Conservation (phyloP, 2,797 vertebrate species). For the Trachurus trachurus region DNA sequence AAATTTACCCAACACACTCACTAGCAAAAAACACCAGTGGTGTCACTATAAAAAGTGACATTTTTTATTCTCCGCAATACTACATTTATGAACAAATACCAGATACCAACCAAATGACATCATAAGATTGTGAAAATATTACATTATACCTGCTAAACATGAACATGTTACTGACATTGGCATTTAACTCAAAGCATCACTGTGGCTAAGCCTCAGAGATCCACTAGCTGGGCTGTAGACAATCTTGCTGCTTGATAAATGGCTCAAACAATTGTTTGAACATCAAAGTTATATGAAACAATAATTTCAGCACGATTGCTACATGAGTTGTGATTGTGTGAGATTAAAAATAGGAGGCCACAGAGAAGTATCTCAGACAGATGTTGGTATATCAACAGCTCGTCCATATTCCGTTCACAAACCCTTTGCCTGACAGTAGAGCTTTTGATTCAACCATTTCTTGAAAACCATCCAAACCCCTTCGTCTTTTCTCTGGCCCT, state of each 20-base stretch:
- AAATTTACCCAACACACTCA: neutral
- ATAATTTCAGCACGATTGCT: constrained; percentile 12
- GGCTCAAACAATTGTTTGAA: neutral
- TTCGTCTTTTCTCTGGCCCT: constrained; percentile 52
- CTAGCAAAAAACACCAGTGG: neutral
- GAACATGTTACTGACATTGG: neutral
- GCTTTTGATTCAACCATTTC: constrained; percentile 41
- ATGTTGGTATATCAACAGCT: constrained; percentile 57
- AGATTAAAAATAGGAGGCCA: neutral
- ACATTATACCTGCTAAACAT: neutral
- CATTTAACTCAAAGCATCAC: neutral
- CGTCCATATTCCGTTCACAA: constrained; percentile 44
- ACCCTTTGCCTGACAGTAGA: constrained; percentile 34
- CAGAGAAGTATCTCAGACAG: constrained; percentile 33
- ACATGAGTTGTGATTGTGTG: constrained; percentile 23
- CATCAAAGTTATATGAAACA: constrained; percentile 2
- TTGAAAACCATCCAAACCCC: constrained; percentile 42
- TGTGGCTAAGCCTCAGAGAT: neutral
- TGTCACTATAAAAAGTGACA: neutral
- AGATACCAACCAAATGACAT: neutral
- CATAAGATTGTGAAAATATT: neutral
- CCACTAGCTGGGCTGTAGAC: neutral
- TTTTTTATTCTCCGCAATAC: neutral
- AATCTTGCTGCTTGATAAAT: neutral
- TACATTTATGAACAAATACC: neutral